A percentile compares a stretch with the other conserved stretches of the same genome.
These are phyloP conservation scores for Zaprionus ornatus DNA, from an alignment of 1,140 invertebrate genomes.

Conservation along the genomic window DNA sequence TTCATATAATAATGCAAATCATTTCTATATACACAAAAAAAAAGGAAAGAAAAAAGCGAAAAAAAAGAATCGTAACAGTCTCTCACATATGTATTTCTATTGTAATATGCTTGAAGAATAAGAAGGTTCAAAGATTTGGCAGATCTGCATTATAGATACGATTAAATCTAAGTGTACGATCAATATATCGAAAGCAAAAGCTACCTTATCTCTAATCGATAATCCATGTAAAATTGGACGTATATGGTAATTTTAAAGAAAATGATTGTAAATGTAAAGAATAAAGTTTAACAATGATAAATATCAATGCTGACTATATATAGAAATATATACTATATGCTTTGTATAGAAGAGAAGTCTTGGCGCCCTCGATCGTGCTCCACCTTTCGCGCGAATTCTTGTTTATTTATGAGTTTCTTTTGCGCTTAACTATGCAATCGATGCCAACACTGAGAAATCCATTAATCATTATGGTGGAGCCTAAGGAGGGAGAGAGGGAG, in stretches of 20 bases:
- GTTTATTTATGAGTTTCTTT: constrained; percentile 59
- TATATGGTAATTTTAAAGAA: constrained; percentile 61
- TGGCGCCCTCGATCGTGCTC: constrained; percentile 37
- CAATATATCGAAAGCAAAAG: constrained; percentile 6
- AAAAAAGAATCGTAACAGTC: neutral
- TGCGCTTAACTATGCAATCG: constrained; percentile 27
- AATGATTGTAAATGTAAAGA: constrained; percentile 77
- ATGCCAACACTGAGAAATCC: constrained; percentile 60
- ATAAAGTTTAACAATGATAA: constrained; percentile 81
- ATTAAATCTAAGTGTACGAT: constrained; percentile 2
- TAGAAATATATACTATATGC: neutral
- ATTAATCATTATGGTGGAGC: constrained; percentile 61
- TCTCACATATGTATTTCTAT: constrained; percentile 24
- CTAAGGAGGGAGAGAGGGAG: constrained; percentile 28
- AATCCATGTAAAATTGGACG: constrained; percentile 57
- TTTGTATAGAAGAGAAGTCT: neutral
- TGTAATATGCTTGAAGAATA: constrained; percentile 17
- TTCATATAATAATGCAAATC: constrained; percentile 49
- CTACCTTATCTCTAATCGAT: constrained; percentile 42
- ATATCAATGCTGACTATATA: constrained; percentile 28
- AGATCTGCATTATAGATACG: constrained; percentile 3
- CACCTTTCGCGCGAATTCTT: constrained; percentile 57
- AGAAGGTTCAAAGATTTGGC: neutral
- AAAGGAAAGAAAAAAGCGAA: neutral
- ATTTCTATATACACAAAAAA: constrained; percentile 35